Percentiles rank a stretch among this genome's conserved stretches.
Conservation (phyloP, 2,888 invertebrate species). For the Leptinotarsa tumamoca region DNA sequence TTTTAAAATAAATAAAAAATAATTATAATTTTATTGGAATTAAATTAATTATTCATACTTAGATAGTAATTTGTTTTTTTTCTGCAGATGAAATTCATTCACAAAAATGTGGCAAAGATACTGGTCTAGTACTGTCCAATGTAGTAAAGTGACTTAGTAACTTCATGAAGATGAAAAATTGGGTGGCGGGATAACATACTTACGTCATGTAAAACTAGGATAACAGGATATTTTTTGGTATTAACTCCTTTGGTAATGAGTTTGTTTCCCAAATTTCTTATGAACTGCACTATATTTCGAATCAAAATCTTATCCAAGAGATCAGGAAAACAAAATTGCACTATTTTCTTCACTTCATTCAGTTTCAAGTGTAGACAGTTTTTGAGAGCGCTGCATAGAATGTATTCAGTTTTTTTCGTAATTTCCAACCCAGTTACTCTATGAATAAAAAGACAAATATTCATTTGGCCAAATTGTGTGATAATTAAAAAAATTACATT, state of each 20-base stretch:
- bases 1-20: neutral
- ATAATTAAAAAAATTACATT: no score
- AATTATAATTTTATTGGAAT: neutral
- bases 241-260: conserved; percentile 65
- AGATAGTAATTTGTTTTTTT: neutral
- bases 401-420: conserved; percentile 59
- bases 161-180: neutral
- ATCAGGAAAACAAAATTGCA: conserved; percentile 61
- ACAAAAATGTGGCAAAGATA: no score
- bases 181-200: conserved; percentile 24
- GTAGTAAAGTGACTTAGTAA: no score
- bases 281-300: conserved; percentile 63
- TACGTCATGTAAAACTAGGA: conserved; percentile 80
- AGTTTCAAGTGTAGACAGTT: conserved; percentile 61
- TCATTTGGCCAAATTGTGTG: no score
- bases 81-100: no score
- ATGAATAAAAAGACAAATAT: neutral
- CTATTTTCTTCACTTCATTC: conserved; percentile 64
- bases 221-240: conserved; percentile 70
- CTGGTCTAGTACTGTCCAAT: no score
- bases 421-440: conserved; percentile 44
- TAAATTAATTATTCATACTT: neutral
- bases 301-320: conserved; percentile 65
- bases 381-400: conserved; percentile 66
- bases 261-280: conserved; percentile 66